A percentile compares a stretch with the other conserved stretches of the same genome.
phyloP scores from a whole-genome alignment of 1,140 invertebrate genomes.

The Drosophila athabasca region DNA sequence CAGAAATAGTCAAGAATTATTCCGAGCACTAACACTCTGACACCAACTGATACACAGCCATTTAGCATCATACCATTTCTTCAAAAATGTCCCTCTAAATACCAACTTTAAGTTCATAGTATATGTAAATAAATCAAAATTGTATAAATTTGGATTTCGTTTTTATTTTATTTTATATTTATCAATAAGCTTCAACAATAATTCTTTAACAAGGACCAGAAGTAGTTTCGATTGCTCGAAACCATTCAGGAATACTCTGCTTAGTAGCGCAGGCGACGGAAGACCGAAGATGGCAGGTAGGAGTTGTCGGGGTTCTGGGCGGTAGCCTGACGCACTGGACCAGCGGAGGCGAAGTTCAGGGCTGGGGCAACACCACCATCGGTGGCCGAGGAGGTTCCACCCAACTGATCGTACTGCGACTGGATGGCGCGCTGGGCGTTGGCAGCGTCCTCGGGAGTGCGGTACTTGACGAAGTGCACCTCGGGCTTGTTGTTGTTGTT shows the following conservation, averaged over 20 bases:
- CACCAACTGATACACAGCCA: too few species aligned
- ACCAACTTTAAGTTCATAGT: neutral
- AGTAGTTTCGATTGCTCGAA: constrained; percentile 9
- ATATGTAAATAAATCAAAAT: neutral
- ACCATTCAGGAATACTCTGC: constrained; percentile 21
- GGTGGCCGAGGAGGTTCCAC: constrained; percentile 46
- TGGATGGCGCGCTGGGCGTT: constrained; percentile 64
- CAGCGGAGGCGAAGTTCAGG: constrained; percentile 69
- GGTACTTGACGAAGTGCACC: constrained; percentile 66
- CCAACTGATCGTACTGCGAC: constrained; percentile 57
- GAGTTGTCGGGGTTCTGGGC: constrained; percentile 62
- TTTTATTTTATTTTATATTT: constrained; percentile 23
- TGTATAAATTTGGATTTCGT: neutral
- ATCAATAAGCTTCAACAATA: constrained; percentile 42
- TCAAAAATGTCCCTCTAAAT: too few species aligned
- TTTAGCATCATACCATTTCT: too few species aligned
- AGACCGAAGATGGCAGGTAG: constrained; percentile 72
- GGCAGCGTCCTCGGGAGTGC: constrained; percentile 61
- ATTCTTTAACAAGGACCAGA: constrained; percentile 31
- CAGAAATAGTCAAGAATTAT: too few species aligned
- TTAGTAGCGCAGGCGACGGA: constrained; percentile 69
- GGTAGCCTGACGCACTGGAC: constrained; percentile 42
- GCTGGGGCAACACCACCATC: constrained; percentile 60
- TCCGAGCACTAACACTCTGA: too few species aligned
- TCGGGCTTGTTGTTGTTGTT: constrained; percentile 54